Percentiles rank a stretch among this genome's conserved stretches.
Evolutionary conservation across 2,888 invertebrate genomes (phyloP).

Genomic region (Melanargia galathea): DNA sequence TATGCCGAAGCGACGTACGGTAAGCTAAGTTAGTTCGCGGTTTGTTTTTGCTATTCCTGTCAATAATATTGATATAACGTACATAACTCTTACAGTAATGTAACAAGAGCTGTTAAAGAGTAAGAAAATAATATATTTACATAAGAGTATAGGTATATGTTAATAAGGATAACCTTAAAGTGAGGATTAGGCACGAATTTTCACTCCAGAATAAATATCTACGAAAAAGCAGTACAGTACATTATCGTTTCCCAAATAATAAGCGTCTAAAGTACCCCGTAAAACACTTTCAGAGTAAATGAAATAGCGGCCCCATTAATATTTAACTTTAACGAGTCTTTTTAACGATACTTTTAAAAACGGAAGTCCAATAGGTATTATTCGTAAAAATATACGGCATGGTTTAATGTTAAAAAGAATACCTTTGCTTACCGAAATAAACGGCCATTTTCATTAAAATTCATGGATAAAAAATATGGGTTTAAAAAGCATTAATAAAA

Average conservation of each 20-base stretch:
- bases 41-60: too few relatives aligned
- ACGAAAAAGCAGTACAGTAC: slow-evolving; percentile 26
- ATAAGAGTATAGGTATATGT: too few relatives aligned
- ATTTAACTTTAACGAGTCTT: slow-evolving; percentile 43
- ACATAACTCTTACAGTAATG: too few relatives aligned
- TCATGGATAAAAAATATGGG: background rate
- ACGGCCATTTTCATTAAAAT: background rate
- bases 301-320: slow-evolving; percentile 42
- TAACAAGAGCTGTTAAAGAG: too few relatives aligned
- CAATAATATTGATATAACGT: too few relatives aligned
- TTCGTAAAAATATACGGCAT: slow-evolving; percentile 50
- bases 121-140: too few relatives aligned
- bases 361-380: slow-evolving; percentile 38
- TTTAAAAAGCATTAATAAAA: background rate
- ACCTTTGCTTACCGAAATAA: background rate
- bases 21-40: too few relatives aligned
- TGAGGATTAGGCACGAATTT: slow-evolving; percentile 1
- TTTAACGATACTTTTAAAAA: slow-evolving; percentile 44
- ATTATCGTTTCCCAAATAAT: slow-evolving; percentile 37
- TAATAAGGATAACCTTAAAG: background rate
- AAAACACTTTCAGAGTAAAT: slow-evolving; percentile 36
- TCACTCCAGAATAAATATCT: slow-evolving; percentile 14
- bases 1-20: too few relatives aligned
- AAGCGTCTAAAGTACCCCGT: slow-evolving; percentile 34
- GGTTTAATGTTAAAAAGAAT: slow-evolving; percentile 20